Conservation (phyloP, 2,113 vertebrate genomes). For the Melanocharis versteri region DNA sequence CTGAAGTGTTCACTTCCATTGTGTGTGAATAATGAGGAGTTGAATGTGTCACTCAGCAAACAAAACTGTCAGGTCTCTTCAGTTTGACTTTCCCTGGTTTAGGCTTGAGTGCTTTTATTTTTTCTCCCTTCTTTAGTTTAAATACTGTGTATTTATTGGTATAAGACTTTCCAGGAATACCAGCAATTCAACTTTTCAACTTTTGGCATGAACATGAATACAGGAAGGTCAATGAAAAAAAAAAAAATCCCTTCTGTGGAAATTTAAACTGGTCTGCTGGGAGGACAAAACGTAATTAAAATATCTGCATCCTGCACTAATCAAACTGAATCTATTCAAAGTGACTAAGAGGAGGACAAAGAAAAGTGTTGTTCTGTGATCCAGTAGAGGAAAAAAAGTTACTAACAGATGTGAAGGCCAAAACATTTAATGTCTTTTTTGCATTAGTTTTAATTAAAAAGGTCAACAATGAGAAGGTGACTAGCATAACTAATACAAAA, state of each 20-base stretch:
- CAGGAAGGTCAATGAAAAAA: not conserved
- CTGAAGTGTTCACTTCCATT: not conserved
- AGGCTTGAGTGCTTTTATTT: not conserved
- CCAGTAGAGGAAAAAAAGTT: not conserved
- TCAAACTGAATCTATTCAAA: not conserved
- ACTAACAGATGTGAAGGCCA: not conserved
- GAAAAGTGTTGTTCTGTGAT: not conserved
- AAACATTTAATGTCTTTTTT: not conserved
- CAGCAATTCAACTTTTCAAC: not conserved
- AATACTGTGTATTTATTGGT: not conserved
- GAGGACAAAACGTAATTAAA: not conserved
- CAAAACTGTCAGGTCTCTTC: not conserved
- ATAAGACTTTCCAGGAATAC: not conserved
- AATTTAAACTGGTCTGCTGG: not conserved
- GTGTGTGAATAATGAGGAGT: not conserved
- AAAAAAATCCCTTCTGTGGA: not conserved
- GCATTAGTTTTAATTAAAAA: slow-evolving; percentile 32
- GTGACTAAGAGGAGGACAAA: not conserved
- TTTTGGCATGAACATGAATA: not conserved
- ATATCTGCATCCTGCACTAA: not conserved
- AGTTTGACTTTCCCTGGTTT: not conserved
- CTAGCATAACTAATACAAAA: not conserved
- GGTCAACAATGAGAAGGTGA: not conserved
- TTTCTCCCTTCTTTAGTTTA: not conserved
- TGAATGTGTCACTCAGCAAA: not conserved